phyloP scores from a whole-genome alignment of 1,140 invertebrate genomes.

The Micrasema minimum region DNA sequence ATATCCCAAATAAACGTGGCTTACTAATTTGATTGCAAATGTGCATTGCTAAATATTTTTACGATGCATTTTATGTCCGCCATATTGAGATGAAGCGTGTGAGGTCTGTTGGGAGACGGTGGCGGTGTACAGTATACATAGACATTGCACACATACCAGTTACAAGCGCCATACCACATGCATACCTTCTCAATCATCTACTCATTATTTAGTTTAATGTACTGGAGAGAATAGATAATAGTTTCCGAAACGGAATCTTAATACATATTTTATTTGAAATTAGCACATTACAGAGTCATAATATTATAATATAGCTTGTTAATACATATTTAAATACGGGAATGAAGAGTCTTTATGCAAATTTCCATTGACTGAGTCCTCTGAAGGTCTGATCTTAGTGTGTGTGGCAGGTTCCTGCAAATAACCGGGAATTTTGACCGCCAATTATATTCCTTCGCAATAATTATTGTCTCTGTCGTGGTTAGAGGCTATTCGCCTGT shows the following conservation, averaged over 20 bases:
- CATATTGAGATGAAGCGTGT: background rate
- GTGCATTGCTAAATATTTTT: slow-evolving; percentile 5
- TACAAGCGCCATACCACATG: too few relatives aligned
- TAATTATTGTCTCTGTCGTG: slow-evolving; percentile 9
- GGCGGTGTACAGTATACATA: too few relatives aligned
- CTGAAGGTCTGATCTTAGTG: background rate
- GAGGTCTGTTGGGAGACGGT: background rate
- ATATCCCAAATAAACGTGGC: background rate
- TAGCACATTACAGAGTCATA: background rate
- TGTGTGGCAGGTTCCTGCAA: slow-evolving; percentile 7
- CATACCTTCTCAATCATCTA: too few relatives aligned
- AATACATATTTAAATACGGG: background rate
- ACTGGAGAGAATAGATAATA: background rate
- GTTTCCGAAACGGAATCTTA: background rate
- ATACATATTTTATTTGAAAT: background rate
- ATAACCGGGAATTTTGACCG: slow-evolving; percentile 13
- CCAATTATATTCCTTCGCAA: slow-evolving; percentile 4
- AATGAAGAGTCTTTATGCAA: too few relatives aligned
- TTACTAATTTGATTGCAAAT: background rate
- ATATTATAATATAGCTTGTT: background rate
- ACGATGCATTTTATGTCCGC: background rate
- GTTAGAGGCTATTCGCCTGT: background rate
- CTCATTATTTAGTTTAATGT: too few relatives aligned
- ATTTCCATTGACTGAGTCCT: background rate
- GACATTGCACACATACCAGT: too few relatives aligned